Conservation (phyloP, 92 coral and sea anemone genomes). For the Heliopora coerulea region DNA sequence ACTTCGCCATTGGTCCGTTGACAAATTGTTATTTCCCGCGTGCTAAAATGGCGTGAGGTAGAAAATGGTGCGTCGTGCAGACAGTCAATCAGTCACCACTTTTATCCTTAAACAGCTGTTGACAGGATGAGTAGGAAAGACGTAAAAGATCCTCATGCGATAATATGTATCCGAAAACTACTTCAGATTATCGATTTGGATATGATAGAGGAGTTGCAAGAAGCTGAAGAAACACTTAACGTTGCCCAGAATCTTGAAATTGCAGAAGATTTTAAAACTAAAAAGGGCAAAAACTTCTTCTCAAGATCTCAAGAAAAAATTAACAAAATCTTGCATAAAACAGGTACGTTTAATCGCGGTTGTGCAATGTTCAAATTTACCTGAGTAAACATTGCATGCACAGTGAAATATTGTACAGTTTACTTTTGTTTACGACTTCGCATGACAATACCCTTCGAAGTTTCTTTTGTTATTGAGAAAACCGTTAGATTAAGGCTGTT, state of each 20-base stretch:
- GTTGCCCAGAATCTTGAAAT: slow-evolving; percentile 77
- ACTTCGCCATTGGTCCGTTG: slow-evolving; percentile 20
- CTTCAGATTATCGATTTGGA: slow-evolving; percentile 77
- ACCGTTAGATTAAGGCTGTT: neutral
- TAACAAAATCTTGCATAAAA: slow-evolving; percentile 71
- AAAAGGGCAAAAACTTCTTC: slow-evolving; percentile 69
- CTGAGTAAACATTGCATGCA: neutral
- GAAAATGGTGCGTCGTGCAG: neutral
- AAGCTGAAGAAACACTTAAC: slow-evolving; percentile 71
- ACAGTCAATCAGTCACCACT: neutral
- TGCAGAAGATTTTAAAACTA: slow-evolving; percentile 45
- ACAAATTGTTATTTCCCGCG: slow-evolving; percentile 19
- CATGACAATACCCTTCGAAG: neutral
- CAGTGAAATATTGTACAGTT: neutral
- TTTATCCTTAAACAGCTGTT: neutral
- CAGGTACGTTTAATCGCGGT: slow-evolving; percentile 50
- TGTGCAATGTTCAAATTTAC: neutral
- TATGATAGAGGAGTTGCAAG: slow-evolving; percentile 79
- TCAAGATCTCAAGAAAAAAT: slow-evolving; percentile 75
- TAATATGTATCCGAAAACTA: slow-evolving; percentile 75
- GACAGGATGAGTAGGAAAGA: slow-evolving; percentile 75
- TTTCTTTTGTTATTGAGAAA: slow-evolving; percentile 15
- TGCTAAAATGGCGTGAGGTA: slow-evolving; percentile 10
- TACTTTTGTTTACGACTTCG: neutral
- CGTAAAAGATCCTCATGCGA: slow-evolving; percentile 72